Evolutionary conservation across 2,113 vertebrate genomes (phyloP).

Genomic region (Centropus bengalensis): DNA sequence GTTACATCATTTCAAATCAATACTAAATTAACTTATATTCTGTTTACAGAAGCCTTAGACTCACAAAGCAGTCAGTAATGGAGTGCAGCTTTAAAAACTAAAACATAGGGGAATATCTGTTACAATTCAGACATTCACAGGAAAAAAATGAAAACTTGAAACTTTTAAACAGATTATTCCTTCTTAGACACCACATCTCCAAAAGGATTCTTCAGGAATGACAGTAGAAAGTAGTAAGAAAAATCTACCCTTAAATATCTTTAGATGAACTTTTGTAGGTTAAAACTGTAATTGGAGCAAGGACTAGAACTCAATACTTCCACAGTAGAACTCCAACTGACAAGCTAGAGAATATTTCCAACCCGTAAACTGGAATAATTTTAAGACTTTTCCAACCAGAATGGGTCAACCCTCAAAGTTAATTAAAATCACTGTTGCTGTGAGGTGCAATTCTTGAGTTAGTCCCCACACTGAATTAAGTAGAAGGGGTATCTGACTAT

Average conservation of each 20-base stretch:
- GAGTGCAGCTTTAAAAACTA: background rate
- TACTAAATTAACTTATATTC: background rate
- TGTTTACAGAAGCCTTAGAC: background rate
- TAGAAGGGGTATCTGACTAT: background rate
- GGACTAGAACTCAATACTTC: background rate
- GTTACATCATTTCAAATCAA: background rate
- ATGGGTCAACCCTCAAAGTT: background rate
- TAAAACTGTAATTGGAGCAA: background rate
- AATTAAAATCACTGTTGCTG: background rate
- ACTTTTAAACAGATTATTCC: background rate
- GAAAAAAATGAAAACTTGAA: background rate
- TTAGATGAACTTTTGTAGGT: background rate
- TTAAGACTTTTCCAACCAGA: background rate
- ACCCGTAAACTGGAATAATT: background rate
- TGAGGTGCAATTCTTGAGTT: background rate
- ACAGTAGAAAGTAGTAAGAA: background rate
- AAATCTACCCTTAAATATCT: background rate
- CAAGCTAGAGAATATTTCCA: background rate
- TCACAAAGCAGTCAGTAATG: background rate
- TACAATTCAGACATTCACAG: background rate
- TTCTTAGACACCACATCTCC: background rate
- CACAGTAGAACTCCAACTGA: background rate
- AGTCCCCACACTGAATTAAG: background rate
- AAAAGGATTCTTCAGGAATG: background rate
- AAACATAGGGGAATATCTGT: background rate